phyloP scores from a whole-genome alignment of 1,140 invertebrate genomes.

The Holotrichia oblita region DNA sequence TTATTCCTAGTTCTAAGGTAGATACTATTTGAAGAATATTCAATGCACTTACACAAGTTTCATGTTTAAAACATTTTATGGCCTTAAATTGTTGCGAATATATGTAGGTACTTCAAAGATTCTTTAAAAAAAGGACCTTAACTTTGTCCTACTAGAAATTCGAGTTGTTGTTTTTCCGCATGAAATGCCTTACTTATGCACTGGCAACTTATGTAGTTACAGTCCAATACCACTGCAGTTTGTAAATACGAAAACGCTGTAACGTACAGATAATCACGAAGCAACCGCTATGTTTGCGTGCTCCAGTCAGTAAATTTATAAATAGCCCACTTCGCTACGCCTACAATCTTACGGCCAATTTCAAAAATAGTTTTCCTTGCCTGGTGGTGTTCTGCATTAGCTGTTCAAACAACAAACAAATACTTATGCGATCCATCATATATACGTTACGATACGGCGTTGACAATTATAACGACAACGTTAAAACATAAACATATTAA shows the following conservation, averaged over 20 bases:
- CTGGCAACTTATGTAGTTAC: not conserved
- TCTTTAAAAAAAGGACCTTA: no score
- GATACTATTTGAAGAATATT: no score
- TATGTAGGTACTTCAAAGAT: no score
- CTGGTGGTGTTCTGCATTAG: not conserved
- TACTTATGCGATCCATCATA: not conserved
- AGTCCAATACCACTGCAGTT: not conserved
- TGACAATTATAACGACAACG: not conserved
- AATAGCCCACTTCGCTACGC: slow-evolving; percentile 10
- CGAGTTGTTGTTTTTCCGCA: not conserved
- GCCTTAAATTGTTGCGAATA: no score
- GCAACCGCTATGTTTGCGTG: slow-evolving; percentile 11
- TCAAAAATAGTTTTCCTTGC: not conserved
- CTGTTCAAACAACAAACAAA: not conserved
- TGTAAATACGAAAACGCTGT: not conserved
- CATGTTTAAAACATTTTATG: no score
- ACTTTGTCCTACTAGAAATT: no score
- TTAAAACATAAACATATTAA: no score
- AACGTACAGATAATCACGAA: not conserved
- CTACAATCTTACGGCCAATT: slow-evolving; percentile 16
- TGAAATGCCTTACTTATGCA: not conserved
- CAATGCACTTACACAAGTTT: no score
- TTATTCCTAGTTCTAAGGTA: no score
- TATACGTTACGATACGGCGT: not conserved
- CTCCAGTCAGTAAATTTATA: not conserved